phyloP scores from a whole-genome alignment of 2,797 vertebrate species.

The Myripristis murdjan region DNA sequence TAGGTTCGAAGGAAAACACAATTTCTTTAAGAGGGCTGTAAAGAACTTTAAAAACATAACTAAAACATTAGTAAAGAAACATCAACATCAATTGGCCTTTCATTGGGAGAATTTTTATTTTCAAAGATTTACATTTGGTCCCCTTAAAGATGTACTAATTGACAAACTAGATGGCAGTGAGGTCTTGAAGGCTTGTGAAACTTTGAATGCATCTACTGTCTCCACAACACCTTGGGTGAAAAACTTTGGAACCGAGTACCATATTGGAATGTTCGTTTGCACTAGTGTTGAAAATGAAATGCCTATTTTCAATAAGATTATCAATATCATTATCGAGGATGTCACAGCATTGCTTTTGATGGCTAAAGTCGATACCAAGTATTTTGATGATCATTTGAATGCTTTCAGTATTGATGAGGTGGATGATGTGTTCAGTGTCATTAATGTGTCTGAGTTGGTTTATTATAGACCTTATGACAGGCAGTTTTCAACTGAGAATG shows the following conservation, averaged over 20 bases:
- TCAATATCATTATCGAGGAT: constrained; percentile 23
- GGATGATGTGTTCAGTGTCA: constrained; percentile 19
- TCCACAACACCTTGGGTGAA: constrained; percentile 41
- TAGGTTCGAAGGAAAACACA: constrained; percentile 41
- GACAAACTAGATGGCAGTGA: constrained; percentile 26
- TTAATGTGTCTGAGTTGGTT: constrained; percentile 35
- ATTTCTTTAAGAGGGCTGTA: constrained; percentile 27
- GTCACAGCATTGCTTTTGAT: constrained; percentile 15
- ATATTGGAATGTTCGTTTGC: constrained; percentile 38
- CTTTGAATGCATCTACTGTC: constrained; percentile 12
- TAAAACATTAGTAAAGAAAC: constrained; percentile 33
- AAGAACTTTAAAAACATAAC: constrained; percentile 42
- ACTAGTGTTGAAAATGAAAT: constrained; percentile 12
- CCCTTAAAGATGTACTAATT: constrained; percentile 2
- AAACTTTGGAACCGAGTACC: constrained; percentile 34
- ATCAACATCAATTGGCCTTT: constrained; percentile 39
- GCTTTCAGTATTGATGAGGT: constrained; percentile 34
- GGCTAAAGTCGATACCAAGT: constrained; percentile 1
- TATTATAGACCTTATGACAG: constrained; percentile 36
- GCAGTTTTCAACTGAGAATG: constrained; percentile 30
- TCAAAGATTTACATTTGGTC: constrained; percentile 45
- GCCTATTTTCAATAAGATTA: constrained; percentile 18
- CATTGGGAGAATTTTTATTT: constrained; percentile 47
- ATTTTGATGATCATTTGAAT: constrained; percentile 33
- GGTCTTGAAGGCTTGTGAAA: constrained; percentile 14